Base-by-base conservation (phyloP, 2,797 vertebrate genomes). In the Presbytis comata region DNA sequence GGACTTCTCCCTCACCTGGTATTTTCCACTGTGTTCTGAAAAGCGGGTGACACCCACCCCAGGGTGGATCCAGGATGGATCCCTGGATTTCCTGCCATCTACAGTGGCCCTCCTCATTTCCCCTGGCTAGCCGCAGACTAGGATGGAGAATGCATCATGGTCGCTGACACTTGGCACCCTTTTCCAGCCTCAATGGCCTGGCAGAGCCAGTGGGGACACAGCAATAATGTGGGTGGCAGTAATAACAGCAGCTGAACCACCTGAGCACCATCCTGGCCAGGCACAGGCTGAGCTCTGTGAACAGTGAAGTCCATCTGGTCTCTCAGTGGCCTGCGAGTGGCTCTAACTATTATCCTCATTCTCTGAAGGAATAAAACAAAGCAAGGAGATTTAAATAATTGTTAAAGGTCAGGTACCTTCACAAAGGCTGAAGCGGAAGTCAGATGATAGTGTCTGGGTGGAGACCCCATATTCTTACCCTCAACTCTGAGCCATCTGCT, bases 161-260 rank as follows among this genome's bases (percentile, higher is more conserved):
- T 28, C 39, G 14, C 80, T 50, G 39, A 2, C 26, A 26, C 44
- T 6, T 28, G 33, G 44, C 8, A 9, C 13, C n/a, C n/a, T 55
- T 50, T 39, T 39, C 26, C 24, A 59, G 55, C 48, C 75, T 61
- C 8, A 11, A 6, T 21, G 17, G 33, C 55, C 75, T 46, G 83
- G 36, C 24, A 75, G 76, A 81, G 64, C 44, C 64, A 85, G 11
- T 13, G 6, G 16, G 41, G 53, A 24, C 50, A 24, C 0, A 8
- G 70, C 0, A 16, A 24, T 17, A 10, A 24, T 1, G 8, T 7
- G n/a, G n/a, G n/a, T 0, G 21, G 0, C 16, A 7, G 3, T 5
- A 33, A 28, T 4, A 14, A 26, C 0, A 6, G 75, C 28, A n/a
- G 4, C 36, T 3, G 33, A 22, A 22, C 6, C 75, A 5, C 50